Percentiles rank a stretch among this genome's conserved stretches.
Conservation (phyloP, 2,888 invertebrate genomes). For the Cephus pulcher region DNA sequence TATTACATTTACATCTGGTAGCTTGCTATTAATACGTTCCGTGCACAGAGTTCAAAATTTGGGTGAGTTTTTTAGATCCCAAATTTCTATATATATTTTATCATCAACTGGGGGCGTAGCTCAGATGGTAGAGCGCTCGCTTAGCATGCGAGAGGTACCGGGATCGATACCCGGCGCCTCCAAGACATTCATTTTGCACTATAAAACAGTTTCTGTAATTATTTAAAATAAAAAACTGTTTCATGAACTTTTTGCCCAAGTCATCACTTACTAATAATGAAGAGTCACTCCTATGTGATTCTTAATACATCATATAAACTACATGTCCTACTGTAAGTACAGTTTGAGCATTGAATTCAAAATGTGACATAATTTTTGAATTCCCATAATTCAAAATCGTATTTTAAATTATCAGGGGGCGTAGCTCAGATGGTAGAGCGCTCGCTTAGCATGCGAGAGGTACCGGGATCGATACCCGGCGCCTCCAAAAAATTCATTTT, state of each 20-base stretch:
- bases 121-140: conserved; percentile 49
- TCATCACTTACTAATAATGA: no score
- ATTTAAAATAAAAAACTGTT: no score
- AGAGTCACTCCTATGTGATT: no score
- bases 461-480: conserved; percentile 50
- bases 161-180: conserved; percentile 50
- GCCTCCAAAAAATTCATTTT: conserved; percentile 35
- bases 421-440: conserved; percentile 50
- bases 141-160: conserved; percentile 49
- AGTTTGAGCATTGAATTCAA: no score
- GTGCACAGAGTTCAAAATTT: background rate
- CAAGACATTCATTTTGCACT: conserved; percentile 18
- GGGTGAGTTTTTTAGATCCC: background rate
- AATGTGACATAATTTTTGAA: background rate
- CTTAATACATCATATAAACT: no score
- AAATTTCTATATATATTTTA: background rate
- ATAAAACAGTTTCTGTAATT: no score
- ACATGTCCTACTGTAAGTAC: no score
- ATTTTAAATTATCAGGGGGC: conserved; percentile 28
- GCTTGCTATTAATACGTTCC: background rate
- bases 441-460: conserved; percentile 50
- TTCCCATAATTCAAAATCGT: background rate
- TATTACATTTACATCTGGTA: background rate
- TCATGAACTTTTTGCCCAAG: no score
- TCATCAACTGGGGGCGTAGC: conserved; percentile 38